Evolutionary conservation across 37 sponge, comb jelly and placozoan genomes (phyloP).

Genomic region (Axinella damicornis): DNA sequence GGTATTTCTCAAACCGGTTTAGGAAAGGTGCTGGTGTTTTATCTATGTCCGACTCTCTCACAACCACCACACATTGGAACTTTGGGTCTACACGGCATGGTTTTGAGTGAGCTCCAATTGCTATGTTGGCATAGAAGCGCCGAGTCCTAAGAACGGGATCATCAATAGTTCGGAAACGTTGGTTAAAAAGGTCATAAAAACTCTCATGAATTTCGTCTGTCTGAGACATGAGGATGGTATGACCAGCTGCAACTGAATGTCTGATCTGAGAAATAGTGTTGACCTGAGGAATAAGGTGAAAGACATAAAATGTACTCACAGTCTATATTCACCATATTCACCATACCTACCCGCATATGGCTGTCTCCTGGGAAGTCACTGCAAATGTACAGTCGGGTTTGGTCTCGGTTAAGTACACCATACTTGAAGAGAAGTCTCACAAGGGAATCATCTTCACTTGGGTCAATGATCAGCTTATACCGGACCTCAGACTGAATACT

Average conservation of each 20-base stretch:
- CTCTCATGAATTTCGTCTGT: constrained; percentile 86
- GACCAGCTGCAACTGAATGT: constrained; percentile 75
- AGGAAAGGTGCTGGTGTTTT: constrained; percentile 83
- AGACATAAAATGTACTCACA: too few relatives aligned
- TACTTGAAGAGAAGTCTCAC: constrained; percentile 63
- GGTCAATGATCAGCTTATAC: constrained; percentile 77
- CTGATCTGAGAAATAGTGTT: constrained; percentile 72
- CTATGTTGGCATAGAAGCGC: constrained; percentile 79
- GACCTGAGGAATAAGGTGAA: constrained; percentile 11
- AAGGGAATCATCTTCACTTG: constrained; percentile 72
- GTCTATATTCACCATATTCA: too few relatives aligned
- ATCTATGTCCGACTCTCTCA: constrained; percentile 73
- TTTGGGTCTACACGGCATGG: constrained; percentile 77
- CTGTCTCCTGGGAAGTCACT: constrained; percentile 75
- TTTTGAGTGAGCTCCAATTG: constrained; percentile 79
- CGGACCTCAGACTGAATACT: constrained; percentile 56
- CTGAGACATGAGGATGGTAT: constrained; percentile 80
- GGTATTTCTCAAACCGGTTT: constrained; percentile 88
- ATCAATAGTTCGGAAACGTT: constrained; percentile 74
- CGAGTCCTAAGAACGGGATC: constrained; percentile 54
- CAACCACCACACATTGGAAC: constrained; percentile 87
- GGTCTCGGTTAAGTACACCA: constrained; percentile 39
- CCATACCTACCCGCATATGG: neutral
- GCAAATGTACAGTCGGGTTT: constrained; percentile 52
- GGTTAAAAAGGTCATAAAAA: constrained; percentile 93